Evolutionary conservation across 2,797 vertebrate genomes (phyloP).

Genomic region (Acipenser ruthenus): DNA sequence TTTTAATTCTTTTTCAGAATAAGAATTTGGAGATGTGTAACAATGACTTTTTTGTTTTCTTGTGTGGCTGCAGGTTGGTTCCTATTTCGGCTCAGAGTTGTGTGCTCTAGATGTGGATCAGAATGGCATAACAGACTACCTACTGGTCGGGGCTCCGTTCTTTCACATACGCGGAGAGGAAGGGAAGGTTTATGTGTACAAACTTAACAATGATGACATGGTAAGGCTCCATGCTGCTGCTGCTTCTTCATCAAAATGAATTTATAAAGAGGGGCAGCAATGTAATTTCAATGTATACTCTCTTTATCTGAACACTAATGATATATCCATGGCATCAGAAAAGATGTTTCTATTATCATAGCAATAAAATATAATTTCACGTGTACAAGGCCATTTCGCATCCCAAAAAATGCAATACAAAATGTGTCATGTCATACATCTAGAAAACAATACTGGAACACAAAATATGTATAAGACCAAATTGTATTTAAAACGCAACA

Average conservation of each 20-base stretch:
- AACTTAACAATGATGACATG: slow-evolving; percentile 30
- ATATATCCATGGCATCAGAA: neutral
- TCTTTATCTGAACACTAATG: neutral
- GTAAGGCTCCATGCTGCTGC: neutral
- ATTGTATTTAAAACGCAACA: no score
- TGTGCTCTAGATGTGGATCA: slow-evolving; percentile 51
- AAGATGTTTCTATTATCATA: no score
- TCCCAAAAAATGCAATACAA: no score
- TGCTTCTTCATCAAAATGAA: no score
- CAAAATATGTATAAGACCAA: no score
- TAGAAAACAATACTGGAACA: no score
- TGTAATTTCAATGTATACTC: neutral
- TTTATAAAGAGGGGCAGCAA: neutral
- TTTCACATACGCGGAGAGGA: slow-evolving; percentile 54
- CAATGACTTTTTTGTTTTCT: slow-evolving; percentile 7
- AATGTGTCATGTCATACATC: no score
- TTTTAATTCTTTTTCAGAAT: neutral
- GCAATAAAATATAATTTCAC: no score
- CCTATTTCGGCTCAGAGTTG: slow-evolving; percentile 67
- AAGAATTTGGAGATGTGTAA: neutral
- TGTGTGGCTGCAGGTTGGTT: slow-evolving; percentile 54
- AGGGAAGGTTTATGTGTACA: slow-evolving; percentile 63
- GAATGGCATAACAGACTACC: slow-evolving; percentile 47
- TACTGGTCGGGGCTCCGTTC: slow-evolving; percentile 59
- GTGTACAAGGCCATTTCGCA: no score